Base-by-base conservation (phyloP, 2,888 invertebrate species). In the Drosophila atripex region DNA sequence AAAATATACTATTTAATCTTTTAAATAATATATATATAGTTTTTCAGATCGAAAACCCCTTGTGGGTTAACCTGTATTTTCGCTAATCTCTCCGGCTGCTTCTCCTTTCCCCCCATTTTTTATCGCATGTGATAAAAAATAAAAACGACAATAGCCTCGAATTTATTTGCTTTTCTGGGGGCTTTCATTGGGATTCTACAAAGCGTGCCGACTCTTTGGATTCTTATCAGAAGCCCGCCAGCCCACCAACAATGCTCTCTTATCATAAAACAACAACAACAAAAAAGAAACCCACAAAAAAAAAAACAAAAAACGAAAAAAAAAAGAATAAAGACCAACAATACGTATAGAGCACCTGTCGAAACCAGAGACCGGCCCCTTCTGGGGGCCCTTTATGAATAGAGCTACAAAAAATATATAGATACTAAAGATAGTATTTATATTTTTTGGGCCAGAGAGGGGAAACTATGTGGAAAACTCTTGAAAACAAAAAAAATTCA, bases 101-200 rank as follows among this genome's bases (percentile, higher is more conserved):
- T 63, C 49, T 59, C 57, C 35, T n/a, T 16, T 32, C 41, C n/a
- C n/a, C 35, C n/a, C 28, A 28, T 28, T 28, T 30, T 79, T 83
- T 86, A 86, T 86, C 71, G 64, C 75, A 3, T 57, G 54, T 57
- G 86, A 79, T 83, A 78, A 80, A 64, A 53, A 28, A 50, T 25
- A 21, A 51, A 47, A 38, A 32, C 59, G 71, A 76, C 35, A 70
- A 76, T 63, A 73, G 61, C 57, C 47, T 21, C 38, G 35, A 49
- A 46, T 69, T 79, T 78, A 78, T 79, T 76, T 73, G 63, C 60
- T 39, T 59, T 71, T 66, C 38, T 69, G 21, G 47, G 58, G 51
- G 46, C 53, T 53, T 66, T 64, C 49, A 32, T 23, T 53, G n/a
- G 51, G 49, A 63, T 54, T 54, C 75, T 73, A 75, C 84, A 86